These are phyloP conservation scores for Drosophila algonquin DNA, from an alignment of 2,888 invertebrate genomes.

Conservation along the genomic window DNA sequence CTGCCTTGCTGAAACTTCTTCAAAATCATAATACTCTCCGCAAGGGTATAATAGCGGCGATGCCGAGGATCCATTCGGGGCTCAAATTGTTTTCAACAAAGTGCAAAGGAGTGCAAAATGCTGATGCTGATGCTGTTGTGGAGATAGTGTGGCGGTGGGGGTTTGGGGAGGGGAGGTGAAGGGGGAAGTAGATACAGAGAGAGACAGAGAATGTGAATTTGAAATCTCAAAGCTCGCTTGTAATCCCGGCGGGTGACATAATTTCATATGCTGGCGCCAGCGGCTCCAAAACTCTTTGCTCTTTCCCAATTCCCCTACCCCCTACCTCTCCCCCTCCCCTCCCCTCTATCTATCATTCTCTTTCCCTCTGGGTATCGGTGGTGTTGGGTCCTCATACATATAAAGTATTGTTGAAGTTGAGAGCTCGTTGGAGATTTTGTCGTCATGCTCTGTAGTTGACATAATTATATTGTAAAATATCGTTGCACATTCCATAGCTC, in stretches of 20 bases:
- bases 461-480: slow-evolving; percentile 80
- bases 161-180: background rate
- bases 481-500: slow-evolving; percentile 52
- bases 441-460: slow-evolving; percentile 64
- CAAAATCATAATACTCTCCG: background rate
- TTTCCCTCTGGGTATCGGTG: background rate
- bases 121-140: background rate
- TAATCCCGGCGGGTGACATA: slow-evolving; percentile 71
- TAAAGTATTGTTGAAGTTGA: slow-evolving; percentile 71
- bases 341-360: background rate
- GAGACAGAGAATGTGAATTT: background rate
- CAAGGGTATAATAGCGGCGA: background rate
- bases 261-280: slow-evolving; percentile 70
- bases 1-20: background rate
- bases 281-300: slow-evolving; percentile 12
- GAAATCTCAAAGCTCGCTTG: slow-evolving; percentile 37
- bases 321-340: background rate
- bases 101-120: slow-evolving; percentile 22
- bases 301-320: background rate
- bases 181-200: background rate
- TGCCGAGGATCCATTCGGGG: background rate
- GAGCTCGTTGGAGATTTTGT: slow-evolving; percentile 68
- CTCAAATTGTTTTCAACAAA: slow-evolving; percentile 24
- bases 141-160: background rate
- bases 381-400: slow-evolving; percentile 36